Evolutionary conservation across 1,140 invertebrate species (phyloP), one percentile per base, ranked within the genome.

Genomic region (Delia radicum): DNA sequence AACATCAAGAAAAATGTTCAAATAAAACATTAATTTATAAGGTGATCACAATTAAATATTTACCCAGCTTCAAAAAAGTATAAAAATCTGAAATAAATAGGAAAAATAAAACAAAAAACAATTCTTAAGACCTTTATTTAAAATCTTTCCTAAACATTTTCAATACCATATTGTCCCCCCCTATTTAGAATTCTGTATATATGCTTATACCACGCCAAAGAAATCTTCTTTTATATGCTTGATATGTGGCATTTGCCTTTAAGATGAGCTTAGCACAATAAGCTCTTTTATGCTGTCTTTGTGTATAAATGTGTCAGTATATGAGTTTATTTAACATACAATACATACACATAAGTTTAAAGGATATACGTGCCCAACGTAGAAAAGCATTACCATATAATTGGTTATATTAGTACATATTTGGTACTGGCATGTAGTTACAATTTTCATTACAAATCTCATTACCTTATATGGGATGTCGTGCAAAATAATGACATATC

Each of bases 181-280:
- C 21, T 55, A n/a, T 55, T 21, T 42, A 55, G 21, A 55, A 55
- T 55, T 48, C 2, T 21, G n/a, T 21, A 21, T 4, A 21, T 21
- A 55, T n/a, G 21, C 10, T 55, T 6, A 21, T 55, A 55, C 6
- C 15, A 42, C 8, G 10, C 37, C 37, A 55, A 55, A 21, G 48
- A 5, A 69, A 21, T 63, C 26, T 21, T 27, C 21, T 63, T 63
- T 27, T 15, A 27, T 63, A 27, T 63, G 24, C 27, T 69, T 69
- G 65, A 33, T 33, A 69, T 69, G 28, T 33, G 65, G 65, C 29
- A 69, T 69, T 69, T 69, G 65, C 65, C 65, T 69, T 69, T 33
- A 69, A 69, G 65, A 69, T 69, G 29, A 69, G 65, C 65, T 69
- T 69, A 69, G 29, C 21, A 69, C 28, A 69, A 69, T 69, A 69